Conservation (phyloP, 2,888 invertebrate species). For the Phalera bucephala region DNA sequence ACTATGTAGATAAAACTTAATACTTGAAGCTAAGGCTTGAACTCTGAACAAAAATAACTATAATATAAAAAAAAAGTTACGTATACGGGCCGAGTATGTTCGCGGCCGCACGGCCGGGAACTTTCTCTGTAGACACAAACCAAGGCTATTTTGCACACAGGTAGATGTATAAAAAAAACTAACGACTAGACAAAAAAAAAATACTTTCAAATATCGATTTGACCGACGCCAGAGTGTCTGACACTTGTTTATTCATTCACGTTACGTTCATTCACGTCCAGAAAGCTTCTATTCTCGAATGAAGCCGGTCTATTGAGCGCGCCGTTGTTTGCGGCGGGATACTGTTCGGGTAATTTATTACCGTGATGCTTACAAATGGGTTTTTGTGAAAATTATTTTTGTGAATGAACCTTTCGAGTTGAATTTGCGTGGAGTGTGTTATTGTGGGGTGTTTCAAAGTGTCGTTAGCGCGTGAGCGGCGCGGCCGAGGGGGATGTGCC, state of each 20-base stretch:
- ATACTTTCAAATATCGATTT: constrained; percentile 42
- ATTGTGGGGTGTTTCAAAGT: constrained; percentile 27
- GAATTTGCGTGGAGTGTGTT: constrained; percentile 32
- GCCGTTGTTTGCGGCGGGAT: constrained; percentile 32
- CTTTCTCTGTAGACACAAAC: constrained; percentile 12
- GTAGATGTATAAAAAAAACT: constrained; percentile 19
- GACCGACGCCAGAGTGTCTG: constrained; percentile 55
- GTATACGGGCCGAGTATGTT: no score
- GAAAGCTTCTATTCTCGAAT: constrained; percentile 32
- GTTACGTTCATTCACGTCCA: constrained; percentile 34
- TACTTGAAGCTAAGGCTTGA: no score
- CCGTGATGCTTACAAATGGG: constrained; percentile 10
- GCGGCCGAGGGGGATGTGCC: background rate
- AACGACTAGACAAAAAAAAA: constrained; percentile 20
- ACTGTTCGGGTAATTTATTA: constrained; percentile 31
- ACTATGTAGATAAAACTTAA: no score
- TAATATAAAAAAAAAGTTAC: no score
- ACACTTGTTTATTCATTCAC: constrained; percentile 40
- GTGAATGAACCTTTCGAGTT: constrained; percentile 27
- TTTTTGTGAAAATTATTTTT: constrained; percentile 8
- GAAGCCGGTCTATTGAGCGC: constrained; percentile 24
- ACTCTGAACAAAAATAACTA: no score
- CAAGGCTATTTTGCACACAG: constrained; percentile 11
- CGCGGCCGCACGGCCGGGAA: constrained; percentile 7
- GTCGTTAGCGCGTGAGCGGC: constrained; percentile 11